A percentile compares a stretch with the other conserved stretches of the same genome.
Conservation (phyloP, 1,140 invertebrate genomes). For the Camponotus floridanus region DNA sequence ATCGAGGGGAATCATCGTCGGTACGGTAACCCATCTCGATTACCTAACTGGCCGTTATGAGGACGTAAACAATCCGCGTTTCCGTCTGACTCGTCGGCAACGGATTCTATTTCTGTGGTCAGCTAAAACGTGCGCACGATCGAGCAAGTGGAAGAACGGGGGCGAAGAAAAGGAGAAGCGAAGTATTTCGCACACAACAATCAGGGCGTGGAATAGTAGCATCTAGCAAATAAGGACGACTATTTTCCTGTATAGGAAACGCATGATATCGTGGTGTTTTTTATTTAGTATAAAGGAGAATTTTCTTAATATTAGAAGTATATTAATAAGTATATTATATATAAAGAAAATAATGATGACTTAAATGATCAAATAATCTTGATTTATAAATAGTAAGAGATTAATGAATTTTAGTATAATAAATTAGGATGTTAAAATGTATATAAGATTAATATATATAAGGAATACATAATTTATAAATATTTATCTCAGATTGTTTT, state of each 20-base stretch:
- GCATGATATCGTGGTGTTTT: neutral
- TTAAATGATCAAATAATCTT: neutral
- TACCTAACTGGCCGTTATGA: conserved; percentile 59
- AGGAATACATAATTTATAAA: neutral
- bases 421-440: neutral
- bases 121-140: conserved; percentile 25
- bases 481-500: neutral
- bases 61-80: conserved; percentile 73
- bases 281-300: neutral
- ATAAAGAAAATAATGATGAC: neutral
- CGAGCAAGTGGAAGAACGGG: conserved; percentile 32
- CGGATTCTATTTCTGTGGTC: conserved; percentile 58
- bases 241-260: neutral
- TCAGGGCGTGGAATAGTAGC: neutral
- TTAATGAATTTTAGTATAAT: neutral
- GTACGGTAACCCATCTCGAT: conserved; percentile 50
- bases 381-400: neutral
- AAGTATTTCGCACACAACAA: conserved; percentile 23
- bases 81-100: conserved; percentile 59
- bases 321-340: neutral
- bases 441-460: neutral
- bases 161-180: conserved; percentile 2
- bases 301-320: neutral
- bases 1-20: conserved; percentile 37
- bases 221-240: neutral